phyloP scores from a whole-genome alignment of 2,797 vertebrate species.

The Catamblyrhynchus diadema region DNA sequence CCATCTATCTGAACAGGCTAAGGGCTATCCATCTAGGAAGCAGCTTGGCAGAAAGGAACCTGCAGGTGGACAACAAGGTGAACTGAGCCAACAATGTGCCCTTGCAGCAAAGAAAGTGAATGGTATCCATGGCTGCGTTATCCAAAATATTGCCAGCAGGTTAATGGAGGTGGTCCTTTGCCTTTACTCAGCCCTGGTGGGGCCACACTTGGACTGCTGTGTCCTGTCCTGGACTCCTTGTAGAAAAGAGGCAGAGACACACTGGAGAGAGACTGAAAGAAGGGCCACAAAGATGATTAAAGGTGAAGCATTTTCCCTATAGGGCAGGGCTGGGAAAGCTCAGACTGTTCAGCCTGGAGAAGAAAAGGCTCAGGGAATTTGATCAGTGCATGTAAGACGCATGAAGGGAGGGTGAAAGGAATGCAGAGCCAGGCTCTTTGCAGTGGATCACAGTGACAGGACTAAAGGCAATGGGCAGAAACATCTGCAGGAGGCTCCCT shows the following conservation, averaged over 20 bases:
- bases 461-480: background rate
- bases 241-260: background rate
- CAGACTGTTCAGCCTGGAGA: background rate
- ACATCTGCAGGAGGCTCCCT: background rate
- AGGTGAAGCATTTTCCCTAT: background rate
- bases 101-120: background rate
- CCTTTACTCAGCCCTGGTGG: background rate
- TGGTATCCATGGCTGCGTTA: accelerated
- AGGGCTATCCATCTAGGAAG: background rate
- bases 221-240: background rate
- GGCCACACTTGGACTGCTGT: background rate
- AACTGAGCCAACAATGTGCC: background rate
- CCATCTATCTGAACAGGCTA: background rate
- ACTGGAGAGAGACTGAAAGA: background rate
- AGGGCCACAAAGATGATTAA: background rate
- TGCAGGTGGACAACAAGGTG: background rate
- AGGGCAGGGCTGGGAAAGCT: background rate
- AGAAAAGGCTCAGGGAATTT: background rate
- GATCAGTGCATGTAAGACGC: background rate
- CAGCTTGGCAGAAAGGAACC: background rate
- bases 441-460: background rate
- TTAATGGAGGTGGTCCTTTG: background rate
- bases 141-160: background rate
- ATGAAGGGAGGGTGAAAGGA: background rate
- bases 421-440: accelerated